phyloP scores from a whole-genome alignment of 2,113 vertebrate species.

The Grantiella picta region DNA sequence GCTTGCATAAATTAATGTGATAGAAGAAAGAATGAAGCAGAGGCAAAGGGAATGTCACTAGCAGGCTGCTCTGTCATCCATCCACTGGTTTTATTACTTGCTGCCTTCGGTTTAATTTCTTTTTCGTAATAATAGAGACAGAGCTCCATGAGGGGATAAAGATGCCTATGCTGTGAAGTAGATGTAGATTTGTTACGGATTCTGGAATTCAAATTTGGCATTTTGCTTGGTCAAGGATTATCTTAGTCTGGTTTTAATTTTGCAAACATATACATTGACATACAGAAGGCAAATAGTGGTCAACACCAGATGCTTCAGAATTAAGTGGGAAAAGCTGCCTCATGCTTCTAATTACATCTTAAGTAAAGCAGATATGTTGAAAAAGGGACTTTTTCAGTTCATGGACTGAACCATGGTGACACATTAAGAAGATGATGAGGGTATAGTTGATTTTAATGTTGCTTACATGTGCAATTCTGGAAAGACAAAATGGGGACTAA shows the following conservation, averaged over 20 bases:
- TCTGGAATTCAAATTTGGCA: not conserved
- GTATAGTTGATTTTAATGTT: not conserved
- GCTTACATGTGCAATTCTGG: not conserved
- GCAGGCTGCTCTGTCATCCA: not conserved
- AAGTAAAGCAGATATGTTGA: not conserved
- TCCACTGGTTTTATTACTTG: not conserved
- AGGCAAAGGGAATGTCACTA: not conserved
- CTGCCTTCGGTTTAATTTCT: not conserved
- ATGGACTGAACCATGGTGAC: not conserved
- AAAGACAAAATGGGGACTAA: not conserved
- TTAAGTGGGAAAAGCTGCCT: not conserved
- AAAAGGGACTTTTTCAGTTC: not conserved
- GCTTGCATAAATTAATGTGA: not conserved
- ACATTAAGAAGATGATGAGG: not conserved
- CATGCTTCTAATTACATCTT: not conserved
- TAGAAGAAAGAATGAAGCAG: not conserved
- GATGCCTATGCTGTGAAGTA: not conserved
- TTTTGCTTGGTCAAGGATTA: not conserved
- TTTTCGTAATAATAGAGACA: not conserved
- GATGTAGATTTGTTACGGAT: not conserved
- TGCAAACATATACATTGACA: not conserved
- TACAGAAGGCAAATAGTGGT: not conserved
- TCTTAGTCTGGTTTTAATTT: constrained; percentile 21
- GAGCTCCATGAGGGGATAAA: not conserved
- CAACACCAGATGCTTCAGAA: not conserved